A percentile compares a stretch with the other conserved stretches of the same genome.
Conservation (phyloP, 2,113 vertebrate species). For the Megaceryle torquata region DNA sequence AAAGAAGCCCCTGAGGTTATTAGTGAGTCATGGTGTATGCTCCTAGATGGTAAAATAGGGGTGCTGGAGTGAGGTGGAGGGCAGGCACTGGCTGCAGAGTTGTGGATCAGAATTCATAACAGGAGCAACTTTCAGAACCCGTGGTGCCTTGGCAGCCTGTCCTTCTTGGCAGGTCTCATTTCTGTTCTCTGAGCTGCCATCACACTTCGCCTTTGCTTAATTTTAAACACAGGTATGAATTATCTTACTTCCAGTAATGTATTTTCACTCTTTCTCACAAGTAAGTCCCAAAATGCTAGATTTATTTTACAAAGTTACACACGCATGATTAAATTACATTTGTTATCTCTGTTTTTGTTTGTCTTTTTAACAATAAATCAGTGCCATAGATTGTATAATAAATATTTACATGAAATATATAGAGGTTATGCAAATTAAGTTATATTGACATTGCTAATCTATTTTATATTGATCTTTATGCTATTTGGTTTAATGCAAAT, state of each 20-base stretch:
- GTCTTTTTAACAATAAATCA: neutral
- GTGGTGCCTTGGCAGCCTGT: neutral
- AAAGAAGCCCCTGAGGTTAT: neutral
- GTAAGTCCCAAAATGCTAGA: neutral
- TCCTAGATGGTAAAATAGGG: neutral
- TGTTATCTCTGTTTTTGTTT: neutral
- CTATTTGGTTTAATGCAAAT: neutral
- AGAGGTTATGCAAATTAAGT: neutral
- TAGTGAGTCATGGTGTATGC: neutral
- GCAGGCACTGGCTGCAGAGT: neutral
- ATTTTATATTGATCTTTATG: neutral
- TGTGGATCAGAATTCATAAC: rapidly evolving
- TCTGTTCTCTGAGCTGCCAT: neutral
- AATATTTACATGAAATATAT: neutral
- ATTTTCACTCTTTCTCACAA: neutral
- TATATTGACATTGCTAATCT: neutral
- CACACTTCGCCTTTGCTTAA: neutral
- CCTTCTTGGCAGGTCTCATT: neutral
- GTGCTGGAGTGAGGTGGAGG: neutral
- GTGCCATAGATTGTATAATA: neutral
- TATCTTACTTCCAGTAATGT: neutral
- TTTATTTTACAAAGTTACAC: neutral
- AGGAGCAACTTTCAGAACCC: neutral
- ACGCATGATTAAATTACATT: neutral
- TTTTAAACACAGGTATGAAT: neutral